Evolutionary conservation across 2,113 vertebrate genomes (phyloP).

Genomic region (Cynoglossus semilaevis): DNA sequence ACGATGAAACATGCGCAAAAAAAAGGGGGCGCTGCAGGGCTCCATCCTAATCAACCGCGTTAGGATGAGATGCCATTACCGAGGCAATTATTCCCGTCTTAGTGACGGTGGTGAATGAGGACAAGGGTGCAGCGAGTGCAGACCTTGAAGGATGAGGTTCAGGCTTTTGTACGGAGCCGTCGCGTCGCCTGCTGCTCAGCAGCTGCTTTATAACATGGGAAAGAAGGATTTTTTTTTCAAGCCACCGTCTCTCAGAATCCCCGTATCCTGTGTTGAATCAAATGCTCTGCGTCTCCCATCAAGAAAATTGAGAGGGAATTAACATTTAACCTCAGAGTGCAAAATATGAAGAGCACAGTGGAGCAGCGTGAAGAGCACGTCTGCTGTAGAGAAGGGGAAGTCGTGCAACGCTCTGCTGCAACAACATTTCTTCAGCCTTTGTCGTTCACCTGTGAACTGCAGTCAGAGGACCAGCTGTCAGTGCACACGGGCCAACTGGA

Average conservation of each 20-base stretch:
- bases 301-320: conserved; percentile 11
- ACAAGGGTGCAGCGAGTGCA: neutral
- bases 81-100: conserved; percentile 53
- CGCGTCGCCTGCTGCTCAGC: neutral
- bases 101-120: conserved; percentile 12
- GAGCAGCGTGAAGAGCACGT: neutral
- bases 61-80: conserved; percentile 42
- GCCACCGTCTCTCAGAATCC: conserved; percentile 1
- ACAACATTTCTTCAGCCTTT: conserved; percentile 20
- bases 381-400: conserved; percentile 8
- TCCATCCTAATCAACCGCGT: conserved; percentile 34
- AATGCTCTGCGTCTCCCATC: neutral
- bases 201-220: neutral
- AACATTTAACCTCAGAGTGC: conserved; percentile 18
- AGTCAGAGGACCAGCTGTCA: conserved; percentile 8
- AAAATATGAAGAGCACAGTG: conserved; percentile 14
- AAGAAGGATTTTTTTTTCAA: neutral
- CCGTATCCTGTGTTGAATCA: conserved; percentile 11
- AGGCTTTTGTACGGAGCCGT: neutral
- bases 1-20: too few relatives aligned
- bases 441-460: conserved; percentile 14
- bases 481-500: conserved; percentile 5
- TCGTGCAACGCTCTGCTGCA: conserved; percentile 12
- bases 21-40: conserved; percentile 14
- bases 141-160: neutral